Evolutionary conservation across 35 echinoderm and acorn worm species (phyloP).

Genomic region (Chiridota heheva): DNA sequence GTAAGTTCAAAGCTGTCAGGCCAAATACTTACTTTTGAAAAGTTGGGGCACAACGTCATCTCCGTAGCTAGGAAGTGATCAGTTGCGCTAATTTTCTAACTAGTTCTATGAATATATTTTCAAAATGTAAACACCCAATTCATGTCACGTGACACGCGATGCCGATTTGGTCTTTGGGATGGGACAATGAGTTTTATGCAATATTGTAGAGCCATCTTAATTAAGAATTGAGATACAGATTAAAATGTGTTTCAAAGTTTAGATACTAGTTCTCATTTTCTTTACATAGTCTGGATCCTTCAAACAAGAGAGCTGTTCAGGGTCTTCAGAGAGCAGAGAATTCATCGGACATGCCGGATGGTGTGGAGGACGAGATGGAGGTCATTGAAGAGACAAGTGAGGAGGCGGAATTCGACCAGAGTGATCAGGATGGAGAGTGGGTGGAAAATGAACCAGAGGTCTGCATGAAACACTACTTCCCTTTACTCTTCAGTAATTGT

Average conservation of each 20-base stretch:
- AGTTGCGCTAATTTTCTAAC: too few relatives aligned
- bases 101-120: not conserved
- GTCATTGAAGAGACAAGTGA: conserved; percentile 91
- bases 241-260: not conserved
- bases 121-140: too few relatives aligned
- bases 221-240: not conserved
- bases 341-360: conserved; percentile 67
- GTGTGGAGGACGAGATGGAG: conserved; percentile 87
- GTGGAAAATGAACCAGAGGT: conserved; percentile 25
- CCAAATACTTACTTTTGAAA: too few relatives aligned
- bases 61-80: too few relatives aligned
- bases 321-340: conserved; percentile 92
- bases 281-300: conserved; percentile 72
- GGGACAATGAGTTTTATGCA: not conserved
- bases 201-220: not conserved
- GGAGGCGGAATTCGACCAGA: conserved; percentile 88
- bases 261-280: not conserved
- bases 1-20: too few relatives aligned
- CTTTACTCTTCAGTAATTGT: too few relatives aligned
- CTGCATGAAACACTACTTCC: too few relatives aligned
- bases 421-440: conserved; percentile 80
- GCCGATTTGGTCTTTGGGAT: not conserved
- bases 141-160: not conserved
- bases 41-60: too few relatives aligned
- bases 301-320: conserved; percentile 83